Base-by-base conservation (phyloP, 2,888 invertebrate species). In the Pelosia muscerda region DNA sequence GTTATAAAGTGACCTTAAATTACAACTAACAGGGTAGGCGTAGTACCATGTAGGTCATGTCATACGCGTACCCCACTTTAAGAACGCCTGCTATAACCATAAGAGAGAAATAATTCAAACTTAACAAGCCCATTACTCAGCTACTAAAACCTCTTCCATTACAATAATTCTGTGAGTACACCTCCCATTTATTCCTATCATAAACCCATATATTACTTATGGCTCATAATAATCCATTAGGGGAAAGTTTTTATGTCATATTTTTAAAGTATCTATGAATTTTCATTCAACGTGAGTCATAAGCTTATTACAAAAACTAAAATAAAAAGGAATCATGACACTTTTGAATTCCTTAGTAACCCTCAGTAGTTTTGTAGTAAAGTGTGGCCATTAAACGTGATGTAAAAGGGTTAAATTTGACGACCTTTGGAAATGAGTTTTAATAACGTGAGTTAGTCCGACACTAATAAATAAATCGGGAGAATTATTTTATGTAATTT, bases 191-290 rank as follows among this genome's bases (percentile, higher is more conserved):
- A 74, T 59, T 58, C 11, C 58, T 66, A 72, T 71, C 76, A 69
- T 75, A 78, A 75, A 77, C 68, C 28, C 56, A 71, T 73, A 66
- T 64, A 71, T 76, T 72, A 74, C 74, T 69, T 64, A 69, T 62
- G 56, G 11, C 5, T 34, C 70, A 38, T 70, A 57, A 72, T 54
- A 69, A 70, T 61, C 66, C 69, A 63, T 74, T 77, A 31, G 31
- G 65, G 38, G 65, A 63, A 69, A 63, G 65, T 62, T 69, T 58
- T 69, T 53, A 65, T 28, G 65, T 62, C 62, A 65, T 62, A 65
- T 63, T 57, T 54, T 56, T 65, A 65, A 65, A 34, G 42, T 55
- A 54, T 31, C 28, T 34, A 38, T 53, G 15, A 49, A 34, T 6
- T 31, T 53, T 54, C 54, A 63, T 54, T 62, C 28, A 19, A 31